Evolutionary conservation across 2,113 vertebrate genomes (phyloP), one percentile per base, ranked within the genome.

Genomic region (Jaculus jaculus): DNA sequence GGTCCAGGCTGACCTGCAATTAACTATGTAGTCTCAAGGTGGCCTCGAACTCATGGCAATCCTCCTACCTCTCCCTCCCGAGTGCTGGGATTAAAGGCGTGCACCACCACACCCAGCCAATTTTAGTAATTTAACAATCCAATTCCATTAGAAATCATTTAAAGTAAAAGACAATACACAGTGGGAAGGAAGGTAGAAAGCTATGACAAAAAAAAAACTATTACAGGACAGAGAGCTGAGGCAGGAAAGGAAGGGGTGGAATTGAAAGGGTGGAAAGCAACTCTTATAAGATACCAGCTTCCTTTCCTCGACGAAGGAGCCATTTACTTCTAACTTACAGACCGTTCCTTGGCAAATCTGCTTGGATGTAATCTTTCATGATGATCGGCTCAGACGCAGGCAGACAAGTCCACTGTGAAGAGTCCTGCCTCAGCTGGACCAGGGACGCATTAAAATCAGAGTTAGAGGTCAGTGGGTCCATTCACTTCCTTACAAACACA

Each of bases 331-430:
- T 86, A 73, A 94, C 9, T 81, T 18, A 42, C 12, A 89, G 69
- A 60, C 2, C 60, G 17, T n/a, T 23, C 72, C 54, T 86, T 16
- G 2, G 23, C 89, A 87, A 23, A 3, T 86, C 69, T 85, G 32
- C 92, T 85, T 84, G 85, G 15, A 73, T 75, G 74, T 69, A 73
- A 54, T 39, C 28, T 93, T 71, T 84, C 65, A 77, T 42, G 13
- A n/a, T 74, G 32, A 92, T 81, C 60, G 74, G 26, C 39, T n/a
- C n/a, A n/a, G n/a, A n/a, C n/a, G n/a, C n/a, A n/a, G 73, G 42
- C 63, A 93, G 78, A 80, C 58, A 89, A 92, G 72, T 58, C 1
- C 21, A 81, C 18, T 30, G 39, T 30, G 13, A 39, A 79, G 28
- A 10, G 12, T 30, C 30, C 11, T 61, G 74, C 9, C 0, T 89